Conservation (phyloP, 2,888 invertebrate species). For the Apotomis turbidana region DNA sequence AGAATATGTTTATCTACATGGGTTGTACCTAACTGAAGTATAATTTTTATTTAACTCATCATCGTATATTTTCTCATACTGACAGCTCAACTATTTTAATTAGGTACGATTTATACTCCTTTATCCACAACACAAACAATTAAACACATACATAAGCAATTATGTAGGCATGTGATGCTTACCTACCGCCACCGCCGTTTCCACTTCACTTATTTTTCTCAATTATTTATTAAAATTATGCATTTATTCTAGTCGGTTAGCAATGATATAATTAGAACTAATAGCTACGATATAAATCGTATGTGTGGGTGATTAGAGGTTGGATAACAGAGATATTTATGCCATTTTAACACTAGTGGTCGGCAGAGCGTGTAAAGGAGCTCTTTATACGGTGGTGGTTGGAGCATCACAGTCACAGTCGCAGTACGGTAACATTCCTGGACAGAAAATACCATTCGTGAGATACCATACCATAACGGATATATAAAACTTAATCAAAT, state of each 20-base stretch:
- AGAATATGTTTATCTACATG: too few relatives aligned
- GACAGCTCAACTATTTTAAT: conserved; percentile 66
- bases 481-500: too few relatives aligned
- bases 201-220: conserved; percentile 56
- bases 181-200: conserved; percentile 47
- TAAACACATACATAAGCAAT: conserved; percentile 44
- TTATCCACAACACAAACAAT: conserved; percentile 54
- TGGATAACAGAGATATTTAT: conserved; percentile 18
- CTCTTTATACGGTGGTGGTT: conserved; percentile 4
- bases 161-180: conserved; percentile 55
- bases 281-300: conserved; percentile 4
- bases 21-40: not conserved
- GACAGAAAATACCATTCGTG: too few relatives aligned
- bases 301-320: conserved; percentile 26
- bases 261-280: conserved; percentile 32
- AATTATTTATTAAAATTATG: conserved; percentile 51
- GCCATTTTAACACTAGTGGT: conserved; percentile 18
- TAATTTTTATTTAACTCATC: not conserved
- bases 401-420: not conserved
- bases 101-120: conserved; percentile 58
- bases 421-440: not conserved
- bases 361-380: conserved; percentile 15
- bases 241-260: conserved; percentile 18
- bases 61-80: not conserved
- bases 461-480: too few relatives aligned